These are phyloP conservation scores for Aphaenogaster rudis DNA, from an alignment of 1,140 invertebrate genomes.

Conservation along the genomic window DNA sequence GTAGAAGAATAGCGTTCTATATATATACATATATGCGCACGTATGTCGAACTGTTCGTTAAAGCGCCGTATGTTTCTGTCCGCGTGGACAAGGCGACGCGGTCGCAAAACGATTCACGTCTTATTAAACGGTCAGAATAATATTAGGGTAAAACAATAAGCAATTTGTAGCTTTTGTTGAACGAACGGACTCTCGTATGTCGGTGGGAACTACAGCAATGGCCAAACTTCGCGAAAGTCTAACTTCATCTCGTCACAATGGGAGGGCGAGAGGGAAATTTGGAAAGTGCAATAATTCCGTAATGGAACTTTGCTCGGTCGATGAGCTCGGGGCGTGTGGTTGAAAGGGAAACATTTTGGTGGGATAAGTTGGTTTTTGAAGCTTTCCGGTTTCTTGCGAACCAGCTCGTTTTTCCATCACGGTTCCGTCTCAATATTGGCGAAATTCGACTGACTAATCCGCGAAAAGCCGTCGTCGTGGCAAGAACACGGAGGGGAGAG, in stretches of 20 bases:
- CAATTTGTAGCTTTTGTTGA: constrained; percentile 58
- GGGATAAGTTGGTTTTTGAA: background rate
- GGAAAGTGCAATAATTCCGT: constrained; percentile 60
- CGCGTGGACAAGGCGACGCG: background rate
- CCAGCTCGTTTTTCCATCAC: constrained; percentile 54
- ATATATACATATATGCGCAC: background rate
- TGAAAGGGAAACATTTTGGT: constrained; percentile 43
- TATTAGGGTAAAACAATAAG: constrained; percentile 63
- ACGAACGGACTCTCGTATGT: constrained; percentile 31
- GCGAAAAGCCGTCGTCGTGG: background rate
- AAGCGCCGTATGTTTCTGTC: constrained; percentile 27
- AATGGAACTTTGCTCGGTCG: constrained; percentile 55
- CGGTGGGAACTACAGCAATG: constrained; percentile 37
- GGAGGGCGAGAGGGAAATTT: constrained; percentile 34
- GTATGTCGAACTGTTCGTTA: background rate
- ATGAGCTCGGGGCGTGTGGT: constrained; percentile 35
- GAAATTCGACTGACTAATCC: constrained; percentile 68
- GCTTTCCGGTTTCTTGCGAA: background rate
- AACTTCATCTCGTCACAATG: constrained; percentile 49
- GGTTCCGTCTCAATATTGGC: constrained; percentile 15
- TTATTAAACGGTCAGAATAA: constrained; percentile 53
- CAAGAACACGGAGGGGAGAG: constrained; percentile 20
- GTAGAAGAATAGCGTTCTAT: constrained; percentile 8
- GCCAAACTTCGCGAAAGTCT: constrained; percentile 49
- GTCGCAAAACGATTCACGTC: constrained; percentile 48